A percentile compares a stretch with the other conserved stretches of the same genome.
Evolutionary conservation across 2,888 invertebrate genomes (phyloP).

Genomic region (Creontiades dilutus): DNA sequence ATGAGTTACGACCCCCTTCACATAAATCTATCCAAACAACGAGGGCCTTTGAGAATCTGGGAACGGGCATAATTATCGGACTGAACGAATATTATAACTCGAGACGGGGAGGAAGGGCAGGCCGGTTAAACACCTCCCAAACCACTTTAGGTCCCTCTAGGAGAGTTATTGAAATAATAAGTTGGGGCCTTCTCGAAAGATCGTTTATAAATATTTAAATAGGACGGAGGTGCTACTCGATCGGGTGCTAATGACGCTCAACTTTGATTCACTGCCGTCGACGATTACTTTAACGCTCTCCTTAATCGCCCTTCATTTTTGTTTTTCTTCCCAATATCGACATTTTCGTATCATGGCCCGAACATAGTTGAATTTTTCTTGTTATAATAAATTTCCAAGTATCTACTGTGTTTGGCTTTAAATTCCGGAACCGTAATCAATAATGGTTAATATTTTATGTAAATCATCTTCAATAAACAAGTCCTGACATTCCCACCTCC

Average conservation of each 20-base stretch:
- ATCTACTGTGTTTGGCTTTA: too few species aligned
- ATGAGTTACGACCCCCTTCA: slow-evolving; percentile 67
- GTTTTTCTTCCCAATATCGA: not conserved
- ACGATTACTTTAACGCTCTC: slow-evolving; percentile 63
- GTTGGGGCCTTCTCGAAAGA: slow-evolving; percentile 68
- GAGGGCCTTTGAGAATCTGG: slow-evolving; percentile 64
- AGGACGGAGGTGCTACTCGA: slow-evolving; percentile 68
- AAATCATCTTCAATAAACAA: too few species aligned
- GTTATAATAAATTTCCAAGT: too few species aligned
- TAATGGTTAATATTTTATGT: too few species aligned
- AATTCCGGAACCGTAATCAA: too few species aligned
- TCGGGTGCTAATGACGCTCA: slow-evolving; percentile 71
- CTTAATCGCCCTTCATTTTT: slow-evolving; percentile 56
- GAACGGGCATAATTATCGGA: slow-evolving; percentile 69
- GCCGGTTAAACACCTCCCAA: slow-evolving; percentile 66
- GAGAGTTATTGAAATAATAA: slow-evolving; percentile 71
- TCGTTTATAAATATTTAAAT: slow-evolving; percentile 71
- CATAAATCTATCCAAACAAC: slow-evolving; percentile 70
- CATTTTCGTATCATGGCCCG: not conserved
- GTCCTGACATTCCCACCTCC: too few species aligned
- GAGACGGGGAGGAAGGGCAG: slow-evolving; percentile 2
- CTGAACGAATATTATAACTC: slow-evolving; percentile 64
- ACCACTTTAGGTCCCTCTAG: slow-evolving; percentile 61
- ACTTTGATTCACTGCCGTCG: slow-evolving; percentile 68
- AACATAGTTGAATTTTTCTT: not conserved